Evolutionary conservation across 1,140 invertebrate species (phyloP).

Genomic region (Hycleus phaleratus): DNA sequence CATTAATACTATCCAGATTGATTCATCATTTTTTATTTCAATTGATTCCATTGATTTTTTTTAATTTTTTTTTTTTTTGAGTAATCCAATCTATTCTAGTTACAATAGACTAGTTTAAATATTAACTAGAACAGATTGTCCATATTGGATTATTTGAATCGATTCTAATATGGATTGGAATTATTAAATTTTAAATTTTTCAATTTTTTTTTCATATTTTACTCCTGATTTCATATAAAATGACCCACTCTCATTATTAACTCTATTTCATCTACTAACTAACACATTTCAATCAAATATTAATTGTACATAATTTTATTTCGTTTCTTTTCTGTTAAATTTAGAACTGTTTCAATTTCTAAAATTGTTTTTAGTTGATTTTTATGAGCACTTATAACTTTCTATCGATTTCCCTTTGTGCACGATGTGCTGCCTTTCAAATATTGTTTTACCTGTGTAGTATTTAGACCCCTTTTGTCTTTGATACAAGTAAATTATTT

Average conservation of each 20-base stretch:
- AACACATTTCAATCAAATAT: neutral
- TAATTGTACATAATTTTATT: neutral
- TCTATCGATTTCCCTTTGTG: conserved; percentile 35
- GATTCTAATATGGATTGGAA: too few relatives aligned
- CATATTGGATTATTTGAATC: too few relatives aligned
- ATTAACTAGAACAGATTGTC: too few relatives aligned
- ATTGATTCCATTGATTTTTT: too few relatives aligned
- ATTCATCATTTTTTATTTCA: too few relatives aligned
- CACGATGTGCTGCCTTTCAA: conserved; percentile 29
- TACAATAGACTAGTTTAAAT: too few relatives aligned
- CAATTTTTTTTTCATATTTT: too few relatives aligned
- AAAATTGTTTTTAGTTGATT: conserved; percentile 7
- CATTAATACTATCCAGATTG: too few relatives aligned
- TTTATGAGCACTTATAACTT: conserved; percentile 36
- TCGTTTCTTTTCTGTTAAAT: neutral
- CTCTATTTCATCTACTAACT: neutral
- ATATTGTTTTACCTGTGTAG: conserved; percentile 17
- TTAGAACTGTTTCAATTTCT: neutral
- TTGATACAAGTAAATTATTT: conserved; percentile 8
- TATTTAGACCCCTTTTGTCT: conserved; percentile 17
- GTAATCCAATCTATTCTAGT: neutral
- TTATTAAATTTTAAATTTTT: too few relatives aligned
- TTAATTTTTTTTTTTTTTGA: neutral
- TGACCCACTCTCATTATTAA: too few relatives aligned
- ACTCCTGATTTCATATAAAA: too few relatives aligned